Base-by-base conservation (phyloP, 2,888 invertebrate genomes). In the Stramonita haemastoma region DNA sequence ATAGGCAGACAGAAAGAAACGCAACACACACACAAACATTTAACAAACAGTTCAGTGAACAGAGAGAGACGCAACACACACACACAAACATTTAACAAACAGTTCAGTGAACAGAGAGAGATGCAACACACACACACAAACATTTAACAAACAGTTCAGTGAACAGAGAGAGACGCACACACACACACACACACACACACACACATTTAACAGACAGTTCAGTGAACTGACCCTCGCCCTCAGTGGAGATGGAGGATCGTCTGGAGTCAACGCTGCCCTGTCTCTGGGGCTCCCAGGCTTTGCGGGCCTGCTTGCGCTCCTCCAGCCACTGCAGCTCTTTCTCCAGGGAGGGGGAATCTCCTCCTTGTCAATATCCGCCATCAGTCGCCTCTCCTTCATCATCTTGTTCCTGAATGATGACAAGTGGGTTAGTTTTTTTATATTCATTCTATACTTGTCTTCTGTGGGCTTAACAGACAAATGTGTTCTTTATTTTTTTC, bases 281-380 rank as follows among this genome's bases (percentile, higher is more conserved):
- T 57, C 87, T 70, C 89, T 87, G 89, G 66, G 57, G 86, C 26
- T 90, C 90, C 5, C 83, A 29, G 19, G 90, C 57, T 66, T 89
- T 87, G 26, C 90, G 87, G 36, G 87, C 87, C 88, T 91, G 90
- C 81, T 88, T 87, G 8, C 87, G 66, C 46, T 90, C 90, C n/a
- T 90, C 91, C 88, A 92, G 89, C 91, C 92, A 92, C 73, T 91
- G 90, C 73, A 92, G 77, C 70, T 93, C 92, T 56, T 91, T 91
- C 89, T 91, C 90, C 29, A 92, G 66, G 0, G 92, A 90, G 2
- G 92, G 91, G 90, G 90, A 11, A 91, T 73, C 32, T 85, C 91
- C 85, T 91, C 92, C 70, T 83, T 90, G 79, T 91, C 91, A 19
- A 89, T 87, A 22, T 90, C 91, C 4, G 90, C 85, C 88, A 89